Evolutionary conservation across 37 sponge, comb jelly and placozoan genomes (phyloP), one percentile per base, ranked within the genome.

Genomic region (Hormiphora californensis): DNA sequence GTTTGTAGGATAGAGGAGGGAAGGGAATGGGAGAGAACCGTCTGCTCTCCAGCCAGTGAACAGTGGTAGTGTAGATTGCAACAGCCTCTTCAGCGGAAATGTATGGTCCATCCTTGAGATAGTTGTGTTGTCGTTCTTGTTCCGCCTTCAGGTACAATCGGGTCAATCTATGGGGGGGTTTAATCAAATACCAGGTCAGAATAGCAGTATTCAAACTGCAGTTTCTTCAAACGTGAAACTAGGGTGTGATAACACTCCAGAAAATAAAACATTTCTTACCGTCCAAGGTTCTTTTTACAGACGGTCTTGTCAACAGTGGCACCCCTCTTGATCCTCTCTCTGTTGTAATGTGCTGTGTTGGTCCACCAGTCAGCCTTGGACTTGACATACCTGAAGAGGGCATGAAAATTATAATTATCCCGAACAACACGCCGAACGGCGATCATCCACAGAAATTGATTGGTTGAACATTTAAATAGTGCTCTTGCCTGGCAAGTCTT

Each of bases 311-410:
- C 99, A 17, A 94, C 99, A 39, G 99, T 97, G 36, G 99, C 99
- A 11, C 99, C 99, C 63, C 99, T 49, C 49, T 94, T 61, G 88
- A 97, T 97, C 32, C 99, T 87, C 93, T 97, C 99, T 36, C 99
- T 39, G 88, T 97, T 97, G 89, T 97, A 97, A 87, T 97, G 99
- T 37, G 99, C 94, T 17, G 99, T 97, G 90, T 97, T 97, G 46
- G 99, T 97, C 99, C 99, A 97, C 99, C 99, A 97, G 54, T 97
- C 99, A 32, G 99, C 99, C 55, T 97, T 97, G 67, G 91, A 87
- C 93, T 97, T 97, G 65, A 97, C 99, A 40, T 94, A 97, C n/a
- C 61, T 57, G 23, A 25, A 49, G 15, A 49, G 53, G n/a, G n/a
- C n/a, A n/a, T n/a, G n/a, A n/a, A 49, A 17, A 17, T 49, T 49